Percentiles rank a stretch among this genome's conserved stretches.
Evolutionary conservation across 1,140 invertebrate species (phyloP).

Genomic region (Brachionus rubens): DNA sequence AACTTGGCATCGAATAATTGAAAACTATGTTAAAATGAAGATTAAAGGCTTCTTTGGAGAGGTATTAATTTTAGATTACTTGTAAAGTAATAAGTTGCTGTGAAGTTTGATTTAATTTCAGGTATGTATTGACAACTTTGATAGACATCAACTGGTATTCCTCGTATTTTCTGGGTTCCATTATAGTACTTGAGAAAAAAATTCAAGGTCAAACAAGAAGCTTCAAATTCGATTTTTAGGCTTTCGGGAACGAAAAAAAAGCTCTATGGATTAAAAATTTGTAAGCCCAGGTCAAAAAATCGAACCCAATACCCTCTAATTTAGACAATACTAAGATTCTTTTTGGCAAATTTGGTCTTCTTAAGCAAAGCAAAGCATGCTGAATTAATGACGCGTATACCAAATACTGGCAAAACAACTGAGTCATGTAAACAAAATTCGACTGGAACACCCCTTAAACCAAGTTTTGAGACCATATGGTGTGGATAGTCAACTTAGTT

Average conservation of each 20-base stretch:
- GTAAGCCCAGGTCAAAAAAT: too few relatives aligned
- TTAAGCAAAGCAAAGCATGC: constrained; percentile 3
- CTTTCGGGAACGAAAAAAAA: too few relatives aligned
- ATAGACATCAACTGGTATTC: constrained; percentile 15
- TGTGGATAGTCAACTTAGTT: background rate
- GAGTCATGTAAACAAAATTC: constrained; percentile 25
- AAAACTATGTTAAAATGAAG: background rate
- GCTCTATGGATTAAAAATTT: too few relatives aligned
- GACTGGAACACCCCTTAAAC: background rate
- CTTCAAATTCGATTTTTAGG: background rate
- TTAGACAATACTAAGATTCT: too few relatives aligned
- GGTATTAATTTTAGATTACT: too few relatives aligned
- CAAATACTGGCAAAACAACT: constrained; percentile 3
- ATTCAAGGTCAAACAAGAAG: background rate
- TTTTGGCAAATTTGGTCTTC: too few relatives aligned
- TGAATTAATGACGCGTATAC: background rate
- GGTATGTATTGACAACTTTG: constrained; percentile 18
- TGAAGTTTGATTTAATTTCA: constrained; percentile 3
- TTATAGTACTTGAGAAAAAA: constrained; percentile 29
- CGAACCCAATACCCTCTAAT: too few relatives aligned
- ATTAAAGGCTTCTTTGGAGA: too few relatives aligned
- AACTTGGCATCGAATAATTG: constrained; percentile 27
- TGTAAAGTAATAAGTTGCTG: constrained; percentile 29
- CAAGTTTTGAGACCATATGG: constrained; percentile 16
- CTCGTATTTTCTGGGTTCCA: background rate